phyloP scores from a whole-genome alignment of 2,113 vertebrate genomes.

The Canis aureus region DNA sequence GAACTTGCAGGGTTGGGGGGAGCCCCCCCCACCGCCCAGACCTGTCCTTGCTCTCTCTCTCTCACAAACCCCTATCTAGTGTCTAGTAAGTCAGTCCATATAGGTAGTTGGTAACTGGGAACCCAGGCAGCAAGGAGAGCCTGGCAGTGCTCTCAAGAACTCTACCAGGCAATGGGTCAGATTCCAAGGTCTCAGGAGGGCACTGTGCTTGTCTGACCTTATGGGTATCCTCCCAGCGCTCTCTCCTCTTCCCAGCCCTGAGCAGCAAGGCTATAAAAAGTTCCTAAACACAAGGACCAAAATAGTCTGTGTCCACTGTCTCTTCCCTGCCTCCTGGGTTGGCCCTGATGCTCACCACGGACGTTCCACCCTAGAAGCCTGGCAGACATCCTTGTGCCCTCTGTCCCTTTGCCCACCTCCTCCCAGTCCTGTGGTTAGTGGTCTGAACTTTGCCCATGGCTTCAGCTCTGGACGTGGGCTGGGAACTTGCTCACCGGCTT shows the following conservation, averaged over 20 bases:
- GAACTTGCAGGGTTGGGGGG: background rate
- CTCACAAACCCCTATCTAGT: background rate
- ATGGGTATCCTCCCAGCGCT: background rate
- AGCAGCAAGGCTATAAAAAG: slow-evolving; percentile 79
- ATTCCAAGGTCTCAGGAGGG: slow-evolving; percentile 59
- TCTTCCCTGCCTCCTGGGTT: slow-evolving; percentile 41
- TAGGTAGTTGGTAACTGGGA: background rate
- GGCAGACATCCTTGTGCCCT: background rate
- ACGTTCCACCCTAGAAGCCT: background rate
- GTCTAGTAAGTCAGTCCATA: background rate
- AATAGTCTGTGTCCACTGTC: slow-evolving; percentile 57
- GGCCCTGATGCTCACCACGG: slow-evolving; percentile 46
- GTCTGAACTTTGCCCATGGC: background rate
- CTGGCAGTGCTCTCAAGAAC: background rate
- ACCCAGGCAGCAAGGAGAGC: background rate
- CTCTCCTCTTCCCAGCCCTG: slow-evolving; percentile 18
- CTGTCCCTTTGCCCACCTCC: background rate
- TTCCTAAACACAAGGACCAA: slow-evolving; percentile 76
- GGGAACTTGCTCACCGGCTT: background rate
- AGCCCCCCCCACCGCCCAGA: too few species aligned
- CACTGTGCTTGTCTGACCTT: slow-evolving; percentile 44
- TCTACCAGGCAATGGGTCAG: background rate
- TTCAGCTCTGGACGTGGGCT: background rate
- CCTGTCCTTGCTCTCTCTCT: too few species aligned
- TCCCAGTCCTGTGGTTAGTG: background rate